Evolutionary conservation across 2,113 vertebrate genomes (phyloP).

Genomic region (Copsychus sechellarum): DNA sequence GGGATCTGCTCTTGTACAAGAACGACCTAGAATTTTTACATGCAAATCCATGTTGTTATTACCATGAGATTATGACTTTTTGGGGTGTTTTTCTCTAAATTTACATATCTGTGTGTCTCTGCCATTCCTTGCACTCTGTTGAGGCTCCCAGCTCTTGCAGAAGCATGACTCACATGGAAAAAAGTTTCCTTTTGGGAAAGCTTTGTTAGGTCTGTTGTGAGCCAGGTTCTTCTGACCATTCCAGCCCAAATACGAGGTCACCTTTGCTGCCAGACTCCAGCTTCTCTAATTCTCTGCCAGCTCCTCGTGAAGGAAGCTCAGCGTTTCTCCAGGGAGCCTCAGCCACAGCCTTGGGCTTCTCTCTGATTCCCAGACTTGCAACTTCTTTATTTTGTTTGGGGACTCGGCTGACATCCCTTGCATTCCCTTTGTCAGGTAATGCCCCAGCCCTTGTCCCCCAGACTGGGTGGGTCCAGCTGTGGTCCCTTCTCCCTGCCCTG

Average conservation of each 20-base stretch:
- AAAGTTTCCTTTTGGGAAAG: neutral
- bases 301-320: neutral
- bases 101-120: neutral
- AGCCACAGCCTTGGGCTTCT: neutral
- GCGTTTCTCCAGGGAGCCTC: neutral
- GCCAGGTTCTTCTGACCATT: neutral
- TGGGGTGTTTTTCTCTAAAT: neutral
- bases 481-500: neutral
- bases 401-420: neutral
- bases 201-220: neutral
- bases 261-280: neutral
- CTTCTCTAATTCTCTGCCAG: neutral
- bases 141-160: neutral
- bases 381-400: neutral
- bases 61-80: neutral
- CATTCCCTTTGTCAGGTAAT: neutral
- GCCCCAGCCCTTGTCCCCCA: neutral
- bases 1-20: neutral
- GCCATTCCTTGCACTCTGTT: neutral
- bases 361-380: neutral
- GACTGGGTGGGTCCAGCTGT: neutral
- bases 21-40: neutral
- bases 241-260: neutral
- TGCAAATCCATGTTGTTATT: neutral
- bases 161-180: constrained; percentile 6